Base-by-base conservation (phyloP, 2,888 invertebrate species). In the Campopleginae sp. region DNA sequence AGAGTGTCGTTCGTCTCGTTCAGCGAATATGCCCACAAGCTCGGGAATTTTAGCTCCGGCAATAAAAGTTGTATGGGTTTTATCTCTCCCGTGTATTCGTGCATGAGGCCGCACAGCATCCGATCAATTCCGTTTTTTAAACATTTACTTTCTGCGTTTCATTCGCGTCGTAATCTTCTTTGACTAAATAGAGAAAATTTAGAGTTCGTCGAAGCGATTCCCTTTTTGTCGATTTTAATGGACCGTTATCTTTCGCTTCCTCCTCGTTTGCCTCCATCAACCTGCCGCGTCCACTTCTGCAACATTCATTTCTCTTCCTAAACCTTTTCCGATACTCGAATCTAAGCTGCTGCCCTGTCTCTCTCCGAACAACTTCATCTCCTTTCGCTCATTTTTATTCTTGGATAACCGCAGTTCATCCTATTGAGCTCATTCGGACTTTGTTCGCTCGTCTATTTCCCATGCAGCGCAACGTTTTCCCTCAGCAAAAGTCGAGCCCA, bases 391-490 rank as follows among this genome's bases (percentile, higher is more conserved):
- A 27, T 27, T 58, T 58, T 27, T 14, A 14, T 27, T 14, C 27
- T 27, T 1, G 27, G 14, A 27, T 58, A 58, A 27, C 27, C 23
- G 58, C 58, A 23, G 3, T 54, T 54, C 10, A 12, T 54, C 0
- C 54, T 23, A 54, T 65, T 19, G 54, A 48, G 48, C 71, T 70
- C 70, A 48, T 19, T 48, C 46, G 19, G 14, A n/a, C 46, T 71
- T 71, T 12, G n/a, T 51, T 48, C 51, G 66, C 46, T 51, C 61
- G 61, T 44, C 17, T 68, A 63, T 58, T 80, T 68, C 66, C 38
- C 17, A 58, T 74, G 38, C 63, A 65, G n/a, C 54, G 14, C 65
- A 58, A 54, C 63, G 79, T 75, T 75, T 79, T 83, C 58, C 48
- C 38, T 46, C 14, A 8, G 38, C 48, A 31, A 46, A 46, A 46